phyloP scores from a whole-genome alignment of 2,888 invertebrate species.

The Lasioglossum oenotherae region DNA sequence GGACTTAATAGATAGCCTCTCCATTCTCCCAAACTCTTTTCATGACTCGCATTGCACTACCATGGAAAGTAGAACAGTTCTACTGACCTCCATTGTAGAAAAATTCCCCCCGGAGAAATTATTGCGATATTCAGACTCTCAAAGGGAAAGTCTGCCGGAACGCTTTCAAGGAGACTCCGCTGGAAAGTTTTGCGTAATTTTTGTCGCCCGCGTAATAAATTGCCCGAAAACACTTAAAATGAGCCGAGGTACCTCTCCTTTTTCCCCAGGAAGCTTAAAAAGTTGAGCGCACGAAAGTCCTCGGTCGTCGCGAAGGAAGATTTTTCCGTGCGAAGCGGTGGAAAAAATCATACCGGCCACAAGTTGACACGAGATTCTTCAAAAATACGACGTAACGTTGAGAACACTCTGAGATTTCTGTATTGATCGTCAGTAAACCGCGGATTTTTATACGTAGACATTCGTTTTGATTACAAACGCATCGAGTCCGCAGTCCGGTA shows the following conservation, averaged over 20 bases:
- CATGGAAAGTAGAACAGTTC: background rate
- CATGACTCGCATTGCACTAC: background rate
- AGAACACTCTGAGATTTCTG: background rate
- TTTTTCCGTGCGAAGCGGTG: background rate
- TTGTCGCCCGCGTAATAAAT: constrained; percentile 14
- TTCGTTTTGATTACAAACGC: too few relatives aligned
- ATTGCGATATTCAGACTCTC: background rate
- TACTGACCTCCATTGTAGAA: background rate
- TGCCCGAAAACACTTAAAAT: constrained; percentile 10
- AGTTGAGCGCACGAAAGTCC: background rate
- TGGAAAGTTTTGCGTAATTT: background rate
- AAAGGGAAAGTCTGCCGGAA: background rate
- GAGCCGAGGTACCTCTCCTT: background rate
- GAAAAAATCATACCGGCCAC: background rate
- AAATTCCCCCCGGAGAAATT: background rate
- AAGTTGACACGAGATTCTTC: background rate
- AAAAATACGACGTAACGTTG: background rate
- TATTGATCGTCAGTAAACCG: too few relatives aligned
- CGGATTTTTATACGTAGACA: too few relatives aligned
- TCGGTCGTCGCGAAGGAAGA: background rate
- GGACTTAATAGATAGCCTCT: constrained; percentile 6
- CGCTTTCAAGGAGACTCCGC: background rate
- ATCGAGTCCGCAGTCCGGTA: too few relatives aligned
- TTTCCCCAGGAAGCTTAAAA: background rate
- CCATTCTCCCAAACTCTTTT: background rate